Base-by-base conservation (phyloP, 1,140 invertebrate species). In the Bombus superbus region DNA sequence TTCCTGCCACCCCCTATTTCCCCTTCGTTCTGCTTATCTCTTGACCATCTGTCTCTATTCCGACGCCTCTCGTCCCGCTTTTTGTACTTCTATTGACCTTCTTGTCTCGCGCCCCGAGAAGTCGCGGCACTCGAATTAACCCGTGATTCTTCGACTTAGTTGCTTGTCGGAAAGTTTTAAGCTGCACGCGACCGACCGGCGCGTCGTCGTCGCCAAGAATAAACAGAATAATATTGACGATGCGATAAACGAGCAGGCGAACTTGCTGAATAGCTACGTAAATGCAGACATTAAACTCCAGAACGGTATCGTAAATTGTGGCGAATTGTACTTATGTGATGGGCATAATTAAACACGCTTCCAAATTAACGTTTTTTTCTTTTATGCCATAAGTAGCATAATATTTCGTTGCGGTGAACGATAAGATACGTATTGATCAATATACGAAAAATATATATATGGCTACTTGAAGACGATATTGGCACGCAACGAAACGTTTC, bases 11-110 rank as follows among this genome's bases (percentile, higher is more conserved):
- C 73, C 73, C 62, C 44, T 73, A 22, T 59, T 62, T 84, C 78
- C 72, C 62, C 53, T 84, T 40, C 18, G 57, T 73, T 68, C 53
- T 40, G 57, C 57, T 88, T 86, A 79, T 86, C 68, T 62, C 88
- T 76, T 82, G 85, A 85, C 81, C 81, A 86, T 85, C 73, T 86
- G 82, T 88, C 82, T 86, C 66, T 32, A 66, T 74, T 81, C 71
- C 35, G 22, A 47, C n/a, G 28, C 59, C 69, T 18, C 38, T 32
- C 22, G 38, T 28, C 42, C 86, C 71, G 35, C 8, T 5, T 38
- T 68, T 38, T 59, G 72, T 75, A 66, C n/a, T 44, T 77, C 73
- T 83, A 83, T 78, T 32, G 80, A 78, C 59, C 38, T 57, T n/a
- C 69, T 35, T 53, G 18, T 35, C 32, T 53, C 59, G 13, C 8